Evolutionary conservation across 2,888 invertebrate species (phyloP).

Genomic region (Ormyrus nitidulus): DNA sequence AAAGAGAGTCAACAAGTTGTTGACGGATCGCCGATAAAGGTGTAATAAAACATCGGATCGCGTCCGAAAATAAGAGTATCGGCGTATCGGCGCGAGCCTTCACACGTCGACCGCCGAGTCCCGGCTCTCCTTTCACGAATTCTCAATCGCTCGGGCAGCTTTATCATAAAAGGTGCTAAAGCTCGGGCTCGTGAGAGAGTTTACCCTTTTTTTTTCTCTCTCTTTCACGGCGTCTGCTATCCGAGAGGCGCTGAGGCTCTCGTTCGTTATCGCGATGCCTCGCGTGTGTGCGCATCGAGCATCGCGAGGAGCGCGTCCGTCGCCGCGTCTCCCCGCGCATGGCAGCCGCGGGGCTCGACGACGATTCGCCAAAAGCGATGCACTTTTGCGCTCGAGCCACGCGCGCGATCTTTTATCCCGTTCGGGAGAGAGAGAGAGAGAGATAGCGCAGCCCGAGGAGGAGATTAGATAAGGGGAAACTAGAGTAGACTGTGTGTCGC

Average conservation of each 20-base stretch:
- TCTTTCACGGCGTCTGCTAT: constrained; percentile 14
- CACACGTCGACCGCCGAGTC: too few species aligned
- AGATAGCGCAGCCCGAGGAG: background rate
- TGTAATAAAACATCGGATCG: too few species aligned
- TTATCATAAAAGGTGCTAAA: background rate
- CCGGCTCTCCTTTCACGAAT: too few species aligned
- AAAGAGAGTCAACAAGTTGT: background rate
- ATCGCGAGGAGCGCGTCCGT: background rate
- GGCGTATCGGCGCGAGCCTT: too few species aligned
- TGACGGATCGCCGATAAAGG: background rate
- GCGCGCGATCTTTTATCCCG: constrained; percentile 22
- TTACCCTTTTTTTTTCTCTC: background rate
- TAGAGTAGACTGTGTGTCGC: constrained; percentile 54
- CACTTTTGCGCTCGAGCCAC: constrained; percentile 9
- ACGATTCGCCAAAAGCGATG: constrained; percentile 14
- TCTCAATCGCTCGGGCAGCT: too few species aligned
- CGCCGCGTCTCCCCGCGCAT: background rate
- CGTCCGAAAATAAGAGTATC: too few species aligned
- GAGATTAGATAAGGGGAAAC: constrained; percentile 53
- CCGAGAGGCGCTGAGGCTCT: constrained; percentile 15
- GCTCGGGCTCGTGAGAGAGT: constrained; percentile 13
- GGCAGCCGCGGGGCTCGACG: background rate
- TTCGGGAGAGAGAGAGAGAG: constrained; percentile 4
- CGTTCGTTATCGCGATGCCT: constrained; percentile 37
- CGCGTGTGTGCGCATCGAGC: constrained; percentile 1